Conservation (phyloP, 2,797 vertebrate genomes). For the Rhincodon typus region DNA sequence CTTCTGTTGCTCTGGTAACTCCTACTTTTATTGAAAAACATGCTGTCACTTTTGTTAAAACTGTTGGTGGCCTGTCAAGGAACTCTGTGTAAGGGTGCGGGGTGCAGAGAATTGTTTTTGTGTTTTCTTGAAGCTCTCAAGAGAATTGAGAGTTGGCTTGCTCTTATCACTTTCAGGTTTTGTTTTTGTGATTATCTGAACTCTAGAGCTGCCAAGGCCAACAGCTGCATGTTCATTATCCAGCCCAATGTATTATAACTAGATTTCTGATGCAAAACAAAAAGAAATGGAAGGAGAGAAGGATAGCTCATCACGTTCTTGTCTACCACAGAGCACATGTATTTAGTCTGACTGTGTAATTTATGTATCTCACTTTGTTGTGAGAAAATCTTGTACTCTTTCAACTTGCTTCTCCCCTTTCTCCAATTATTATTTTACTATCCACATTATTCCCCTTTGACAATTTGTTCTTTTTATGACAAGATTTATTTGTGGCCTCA, state of each 20-base stretch:
- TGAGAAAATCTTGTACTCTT: background rate
- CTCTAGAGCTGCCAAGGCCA: background rate
- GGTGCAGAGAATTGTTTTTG: background rate
- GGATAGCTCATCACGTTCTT: background rate
- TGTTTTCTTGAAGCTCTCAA: background rate
- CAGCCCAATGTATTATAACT: background rate
- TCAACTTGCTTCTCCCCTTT: background rate
- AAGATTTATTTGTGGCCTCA: background rate
- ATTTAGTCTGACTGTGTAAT: background rate
- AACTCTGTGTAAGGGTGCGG: background rate
- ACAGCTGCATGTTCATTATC: conserved; percentile 16
- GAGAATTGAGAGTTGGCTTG: background rate
- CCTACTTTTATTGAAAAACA: background rate
- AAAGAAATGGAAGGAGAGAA: background rate
- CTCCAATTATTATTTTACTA: background rate
- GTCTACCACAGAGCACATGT: background rate
- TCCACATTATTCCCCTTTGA: background rate
- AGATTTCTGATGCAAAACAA: background rate
- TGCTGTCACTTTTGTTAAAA: background rate
- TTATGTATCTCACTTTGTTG: background rate
- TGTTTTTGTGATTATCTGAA: background rate
- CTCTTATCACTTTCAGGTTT: conserved; percentile 16
- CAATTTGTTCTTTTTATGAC: background rate
- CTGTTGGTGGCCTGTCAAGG: background rate
- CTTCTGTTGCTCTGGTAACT: background rate